These are phyloP conservation scores for Pandemis heparana DNA, from an alignment of 2,888 invertebrate species.

Conservation along the genomic window DNA sequence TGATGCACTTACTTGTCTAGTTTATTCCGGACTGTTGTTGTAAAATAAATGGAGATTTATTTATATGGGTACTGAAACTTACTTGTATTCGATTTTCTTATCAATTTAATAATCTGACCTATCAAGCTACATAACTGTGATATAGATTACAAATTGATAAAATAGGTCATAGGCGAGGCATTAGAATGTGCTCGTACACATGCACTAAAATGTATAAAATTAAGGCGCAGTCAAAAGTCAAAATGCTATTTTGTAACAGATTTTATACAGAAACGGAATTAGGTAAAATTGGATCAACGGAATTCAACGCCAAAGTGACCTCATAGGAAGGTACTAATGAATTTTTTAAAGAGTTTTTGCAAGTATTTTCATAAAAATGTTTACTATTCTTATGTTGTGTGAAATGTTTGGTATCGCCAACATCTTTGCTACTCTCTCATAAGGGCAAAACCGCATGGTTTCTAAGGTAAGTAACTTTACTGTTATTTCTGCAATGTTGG, in stretches of 20 bases:
- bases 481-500: background rate
- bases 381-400: no score
- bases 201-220: slow-evolving; percentile 12
- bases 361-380: no score
- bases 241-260: no score
- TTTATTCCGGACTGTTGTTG: slow-evolving; percentile 34
- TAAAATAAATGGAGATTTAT: background rate
- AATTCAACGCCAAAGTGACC: no score
- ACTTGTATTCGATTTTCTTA: background rate
- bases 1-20: slow-evolving; percentile 16
- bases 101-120: background rate
- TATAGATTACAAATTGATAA: background rate
- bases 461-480: no score
- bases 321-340: no score
- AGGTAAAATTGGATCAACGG: no score
- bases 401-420: no score
- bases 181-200: slow-evolving; percentile 9
- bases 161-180: background rate
- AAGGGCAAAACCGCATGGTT: no score
- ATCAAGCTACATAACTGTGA: background rate
- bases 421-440: no score
- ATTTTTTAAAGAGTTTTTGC: no score
- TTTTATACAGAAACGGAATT: no score
- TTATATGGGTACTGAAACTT: slow-evolving; percentile 20
- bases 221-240: background rate